Evolutionary conservation across 2,888 invertebrate species (phyloP), one percentile per base, ranked within the genome.

Genomic region (Tryphoninae sp.): DNA sequence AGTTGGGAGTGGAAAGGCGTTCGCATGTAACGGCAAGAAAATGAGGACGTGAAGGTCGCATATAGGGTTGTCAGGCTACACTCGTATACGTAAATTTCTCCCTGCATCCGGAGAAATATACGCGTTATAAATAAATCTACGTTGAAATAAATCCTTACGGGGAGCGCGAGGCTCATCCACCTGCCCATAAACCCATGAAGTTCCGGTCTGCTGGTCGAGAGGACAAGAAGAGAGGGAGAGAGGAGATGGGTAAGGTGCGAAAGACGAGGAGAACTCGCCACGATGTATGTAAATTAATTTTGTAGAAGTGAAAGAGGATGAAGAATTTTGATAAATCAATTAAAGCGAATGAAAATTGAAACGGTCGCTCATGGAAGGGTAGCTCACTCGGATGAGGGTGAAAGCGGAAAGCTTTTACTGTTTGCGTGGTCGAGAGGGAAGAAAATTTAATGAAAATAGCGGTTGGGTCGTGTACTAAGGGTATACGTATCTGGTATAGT

Each of bases 71-170:
- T 67, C 53, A 55, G 16, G n/a, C 33, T 40, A 23, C 26, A 23
- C 58, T 22, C 53, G 61, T 68, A 62, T 67, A 74, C 26, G 53
- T 23, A 23, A 68, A 40, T 49, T 78, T 58, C 19, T 51, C 55
- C n/a, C 51, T n/a, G 49, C 77, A 72, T 68, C 58, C 33, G 59
- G 64, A 16, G 74, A 71, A 58, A 78, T 23, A 79, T 55, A 73
- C 19, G 49, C 61, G 81, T 75, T 81, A 80, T 81, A 84, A 84
- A 84, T 84, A 81, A 83, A 84, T 84, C 69, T 78, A 55, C 58
- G 71, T 79, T 81, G 67, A 83, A 80, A 83, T 81, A 81, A 78
- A 84, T 80, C 72, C 77, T 75, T 72, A 33, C 51, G 49, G 62
- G 53, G 55, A 62, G 42, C 59, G 72, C 51, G 33, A 74, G 22